Evolutionary conservation across 2,888 invertebrate genomes (phyloP).

Genomic region (Temnothorax ravouxi): DNA sequence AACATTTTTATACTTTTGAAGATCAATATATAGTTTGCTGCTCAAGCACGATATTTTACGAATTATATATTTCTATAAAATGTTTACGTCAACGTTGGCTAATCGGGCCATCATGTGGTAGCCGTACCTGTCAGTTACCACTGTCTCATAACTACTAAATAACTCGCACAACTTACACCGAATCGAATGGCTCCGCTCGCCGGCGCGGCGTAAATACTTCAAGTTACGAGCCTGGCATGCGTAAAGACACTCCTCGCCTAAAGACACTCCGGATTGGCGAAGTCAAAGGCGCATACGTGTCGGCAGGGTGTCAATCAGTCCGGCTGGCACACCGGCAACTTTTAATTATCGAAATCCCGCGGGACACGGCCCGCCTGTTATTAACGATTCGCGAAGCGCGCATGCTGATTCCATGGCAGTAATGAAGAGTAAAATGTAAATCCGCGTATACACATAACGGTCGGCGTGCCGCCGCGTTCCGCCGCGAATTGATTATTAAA

Average conservation of each 20-base stretch:
- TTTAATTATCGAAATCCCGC: slow-evolving; percentile 74
- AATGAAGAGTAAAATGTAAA: slow-evolving; percentile 63
- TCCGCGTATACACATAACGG: slow-evolving; percentile 34
- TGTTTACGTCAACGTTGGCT: slow-evolving; percentile 61
- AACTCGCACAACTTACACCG: slow-evolving; percentile 63
- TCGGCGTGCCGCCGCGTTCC: slow-evolving; percentile 28
- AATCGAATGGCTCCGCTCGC: slow-evolving; percentile 31
- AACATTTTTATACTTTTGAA: background rate
- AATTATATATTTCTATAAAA: background rate
- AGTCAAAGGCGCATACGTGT: slow-evolving; percentile 57
- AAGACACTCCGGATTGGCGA: slow-evolving; percentile 45
- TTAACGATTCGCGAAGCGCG: slow-evolving; percentile 63
- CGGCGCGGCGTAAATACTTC: slow-evolving; percentile 62
- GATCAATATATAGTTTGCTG: background rate
- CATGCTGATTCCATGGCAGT: slow-evolving; percentile 64
- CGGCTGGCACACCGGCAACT: slow-evolving; percentile 57
- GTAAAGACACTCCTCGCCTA: slow-evolving; percentile 26
- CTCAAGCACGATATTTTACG: background rate
- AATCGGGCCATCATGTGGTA: slow-evolving; percentile 59
- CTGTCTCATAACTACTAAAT: slow-evolving; percentile 62
- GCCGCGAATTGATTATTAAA: slow-evolving; percentile 55
- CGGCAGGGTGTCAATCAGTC: slow-evolving; percentile 75
- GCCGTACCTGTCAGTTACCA: slow-evolving; percentile 58
- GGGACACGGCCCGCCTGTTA: slow-evolving; percentile 65
- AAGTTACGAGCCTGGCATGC: slow-evolving; percentile 65